Conservation (phyloP, 2,113 vertebrate species). For the Trematomus loennbergii region DNA sequence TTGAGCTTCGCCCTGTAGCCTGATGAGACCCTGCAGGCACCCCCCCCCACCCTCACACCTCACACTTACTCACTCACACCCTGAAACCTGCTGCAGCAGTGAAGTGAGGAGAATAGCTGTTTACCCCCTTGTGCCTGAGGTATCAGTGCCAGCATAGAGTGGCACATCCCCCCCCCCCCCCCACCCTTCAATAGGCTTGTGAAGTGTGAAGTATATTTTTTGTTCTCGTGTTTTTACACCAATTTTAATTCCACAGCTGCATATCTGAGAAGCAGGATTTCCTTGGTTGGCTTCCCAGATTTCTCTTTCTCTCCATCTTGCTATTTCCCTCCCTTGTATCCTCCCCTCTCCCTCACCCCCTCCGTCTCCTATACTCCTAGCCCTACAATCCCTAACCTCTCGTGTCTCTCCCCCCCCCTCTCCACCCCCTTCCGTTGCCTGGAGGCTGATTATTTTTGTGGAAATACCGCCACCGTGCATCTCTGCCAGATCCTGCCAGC, state of each 20-base stretch:
- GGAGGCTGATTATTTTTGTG: slow-evolving; percentile 83
- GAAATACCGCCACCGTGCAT: slow-evolving; percentile 78
- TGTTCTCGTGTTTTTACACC: slow-evolving; percentile 82
- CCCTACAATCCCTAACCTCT: slow-evolving; percentile 81
- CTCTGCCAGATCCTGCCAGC: slow-evolving; percentile 80
- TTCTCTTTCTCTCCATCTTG: slow-evolving; percentile 73
- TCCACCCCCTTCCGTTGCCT: slow-evolving; percentile 78
- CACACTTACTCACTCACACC: slow-evolving; percentile 39
- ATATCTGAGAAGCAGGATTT: slow-evolving; percentile 88
- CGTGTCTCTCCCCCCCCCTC: slow-evolving; percentile 62
- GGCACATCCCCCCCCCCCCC: slow-evolving; percentile 57
- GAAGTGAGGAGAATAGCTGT: slow-evolving; percentile 77
- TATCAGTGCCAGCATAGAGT: slow-evolving; percentile 74
- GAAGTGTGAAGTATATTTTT: slow-evolving; percentile 85
- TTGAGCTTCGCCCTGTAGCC: slow-evolving; percentile 73
- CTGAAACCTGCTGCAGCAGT: slow-evolving; percentile 61
- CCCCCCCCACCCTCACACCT: slow-evolving; percentile 1
- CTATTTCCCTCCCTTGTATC: slow-evolving; percentile 73
- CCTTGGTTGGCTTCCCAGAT: slow-evolving; percentile 86
- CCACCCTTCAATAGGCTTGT: slow-evolving; percentile 80
- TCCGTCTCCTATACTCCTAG: slow-evolving; percentile 70
- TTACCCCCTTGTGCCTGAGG: slow-evolving; percentile 74
- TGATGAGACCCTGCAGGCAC: slow-evolving; percentile 74
- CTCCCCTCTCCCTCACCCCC: slow-evolving; percentile 71
- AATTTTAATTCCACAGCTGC: slow-evolving; percentile 87